Evolutionary conservation across 2,888 invertebrate genomes (phyloP).

Genomic region (Beris chalybata): DNA sequence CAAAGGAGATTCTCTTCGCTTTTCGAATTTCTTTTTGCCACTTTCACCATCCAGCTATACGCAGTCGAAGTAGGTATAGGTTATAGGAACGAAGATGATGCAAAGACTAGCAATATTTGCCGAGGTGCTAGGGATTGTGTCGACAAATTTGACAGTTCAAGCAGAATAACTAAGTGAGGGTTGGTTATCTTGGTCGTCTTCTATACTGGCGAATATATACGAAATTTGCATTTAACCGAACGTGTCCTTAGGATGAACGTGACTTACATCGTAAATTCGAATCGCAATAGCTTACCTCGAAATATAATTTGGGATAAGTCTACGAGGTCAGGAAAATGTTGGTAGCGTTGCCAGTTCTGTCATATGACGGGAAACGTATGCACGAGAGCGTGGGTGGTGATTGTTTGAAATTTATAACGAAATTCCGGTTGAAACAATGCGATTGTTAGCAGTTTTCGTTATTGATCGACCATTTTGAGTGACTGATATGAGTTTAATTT

Average conservation of each 20-base stretch:
- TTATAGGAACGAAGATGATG: slow-evolving; percentile 13
- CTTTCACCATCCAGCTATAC: not conserved
- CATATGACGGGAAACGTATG: not conserved
- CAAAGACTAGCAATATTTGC: slow-evolving; percentile 28
- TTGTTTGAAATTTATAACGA: too few species aligned
- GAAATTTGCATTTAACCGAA: slow-evolving; percentile 36
- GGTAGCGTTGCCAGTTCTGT: not conserved
- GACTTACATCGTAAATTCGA: slow-evolving; percentile 36
- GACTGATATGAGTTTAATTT: too few species aligned
- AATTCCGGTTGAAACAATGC: too few species aligned
- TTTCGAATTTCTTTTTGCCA: slow-evolving; percentile 1
- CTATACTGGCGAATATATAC: slow-evolving; percentile 15
- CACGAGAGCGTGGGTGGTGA: too few species aligned
- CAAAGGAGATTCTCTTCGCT: slow-evolving; percentile 2
- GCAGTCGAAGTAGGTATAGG: slow-evolving; percentile 2
- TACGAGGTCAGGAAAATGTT: not conserved
- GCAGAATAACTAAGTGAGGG: slow-evolving; percentile 37
- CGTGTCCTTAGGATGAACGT: slow-evolving; percentile 36
- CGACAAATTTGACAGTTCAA: slow-evolving; percentile 37
- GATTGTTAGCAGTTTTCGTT: too few species aligned
- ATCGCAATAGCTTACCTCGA: slow-evolving; percentile 27
- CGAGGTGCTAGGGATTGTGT: slow-evolving; percentile 22
- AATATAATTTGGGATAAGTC: slow-evolving; percentile 18
- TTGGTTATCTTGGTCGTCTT: slow-evolving; percentile 27
- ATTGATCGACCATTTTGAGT: too few species aligned